Evolutionary conservation across 2,797 vertebrate genomes (phyloP).

Genomic region (Diplodus puntazzo): DNA sequence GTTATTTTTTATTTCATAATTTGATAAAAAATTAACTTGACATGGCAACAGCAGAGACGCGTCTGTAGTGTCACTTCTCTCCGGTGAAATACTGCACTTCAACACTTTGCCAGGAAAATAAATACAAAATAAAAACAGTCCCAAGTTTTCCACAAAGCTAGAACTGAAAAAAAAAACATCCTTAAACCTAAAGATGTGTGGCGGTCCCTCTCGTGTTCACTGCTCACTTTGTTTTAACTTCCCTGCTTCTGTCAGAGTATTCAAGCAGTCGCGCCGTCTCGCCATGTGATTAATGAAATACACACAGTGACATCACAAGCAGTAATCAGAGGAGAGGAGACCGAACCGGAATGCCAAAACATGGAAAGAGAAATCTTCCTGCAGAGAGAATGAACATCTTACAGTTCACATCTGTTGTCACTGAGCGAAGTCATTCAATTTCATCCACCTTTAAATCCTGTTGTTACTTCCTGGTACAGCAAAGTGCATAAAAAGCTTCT

Average conservation of each 20-base stretch:
- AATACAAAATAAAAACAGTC: conserved; percentile 37
- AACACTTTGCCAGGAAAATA: conserved; percentile 40
- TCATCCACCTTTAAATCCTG: conserved; percentile 3
- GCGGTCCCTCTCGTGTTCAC: not conserved
- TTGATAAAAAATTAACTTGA: conserved; percentile 29
- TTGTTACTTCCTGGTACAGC: not conserved
- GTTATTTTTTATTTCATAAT: conserved; percentile 24
- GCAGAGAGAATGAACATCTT: not conserved
- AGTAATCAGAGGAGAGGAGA: not conserved
- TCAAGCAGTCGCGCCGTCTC: not conserved
- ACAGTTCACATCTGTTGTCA: not conserved
- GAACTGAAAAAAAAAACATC: conserved; percentile 6
- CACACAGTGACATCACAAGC: not conserved
- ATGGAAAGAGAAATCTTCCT: not conserved
- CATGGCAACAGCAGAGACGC: conserved; percentile 3
- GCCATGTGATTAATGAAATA: not conserved
- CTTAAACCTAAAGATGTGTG: conserved; percentile 1
- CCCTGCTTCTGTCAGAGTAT: not conserved
- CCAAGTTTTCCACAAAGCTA: not conserved
- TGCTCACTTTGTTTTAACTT: not conserved
- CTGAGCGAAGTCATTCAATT: not conserved
- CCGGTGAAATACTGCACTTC: conserved; percentile 34
- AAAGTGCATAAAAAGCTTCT: conserved; percentile 36
- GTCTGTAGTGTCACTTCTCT: conserved; percentile 31
- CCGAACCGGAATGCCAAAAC: conserved; percentile 53